Evolutionary conservation across 1,140 invertebrate genomes (phyloP).

Genomic region (Leptinotarsa defecta): DNA sequence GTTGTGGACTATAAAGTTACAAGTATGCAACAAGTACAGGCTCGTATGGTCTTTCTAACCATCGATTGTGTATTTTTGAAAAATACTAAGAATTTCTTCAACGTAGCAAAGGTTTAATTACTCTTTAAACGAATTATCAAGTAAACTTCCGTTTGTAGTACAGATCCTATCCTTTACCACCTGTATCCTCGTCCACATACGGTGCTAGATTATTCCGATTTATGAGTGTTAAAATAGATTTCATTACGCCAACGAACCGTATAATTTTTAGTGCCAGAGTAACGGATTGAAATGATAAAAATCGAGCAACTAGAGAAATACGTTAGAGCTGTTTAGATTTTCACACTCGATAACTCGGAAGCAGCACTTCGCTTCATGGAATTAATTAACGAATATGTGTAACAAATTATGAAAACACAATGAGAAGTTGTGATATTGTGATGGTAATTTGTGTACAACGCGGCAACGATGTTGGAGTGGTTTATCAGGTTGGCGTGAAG

Average conservation of each 20-base stretch:
- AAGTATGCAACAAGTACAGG: no score
- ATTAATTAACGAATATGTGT: constrained; percentile 30
- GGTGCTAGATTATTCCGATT: constrained; percentile 10
- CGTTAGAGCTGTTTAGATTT: constrained; percentile 24
- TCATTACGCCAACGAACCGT: constrained; percentile 29
- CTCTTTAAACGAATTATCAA: no score
- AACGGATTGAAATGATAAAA: constrained; percentile 27
- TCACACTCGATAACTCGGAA: constrained; percentile 29
- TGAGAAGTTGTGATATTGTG: constrained; percentile 9
- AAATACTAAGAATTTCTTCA: no score
- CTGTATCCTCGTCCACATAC: neutral
- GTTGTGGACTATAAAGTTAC: no score
- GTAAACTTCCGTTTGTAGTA: neutral
- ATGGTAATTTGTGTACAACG: constrained; percentile 2
- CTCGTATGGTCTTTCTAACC: no score
- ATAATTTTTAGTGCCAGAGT: constrained; percentile 27
- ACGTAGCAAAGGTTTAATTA: no score
- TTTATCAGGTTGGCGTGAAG: no score
- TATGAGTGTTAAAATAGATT: constrained; percentile 30
- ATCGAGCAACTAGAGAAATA: constrained; percentile 22
- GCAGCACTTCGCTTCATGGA: neutral
- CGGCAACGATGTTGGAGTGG: neutral
- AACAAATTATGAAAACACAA: constrained; percentile 17
- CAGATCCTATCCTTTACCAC: neutral
- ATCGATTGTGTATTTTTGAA: no score